Conservation (phyloP, 1,140 invertebrate genomes). For the Orius insidiosus region DNA sequence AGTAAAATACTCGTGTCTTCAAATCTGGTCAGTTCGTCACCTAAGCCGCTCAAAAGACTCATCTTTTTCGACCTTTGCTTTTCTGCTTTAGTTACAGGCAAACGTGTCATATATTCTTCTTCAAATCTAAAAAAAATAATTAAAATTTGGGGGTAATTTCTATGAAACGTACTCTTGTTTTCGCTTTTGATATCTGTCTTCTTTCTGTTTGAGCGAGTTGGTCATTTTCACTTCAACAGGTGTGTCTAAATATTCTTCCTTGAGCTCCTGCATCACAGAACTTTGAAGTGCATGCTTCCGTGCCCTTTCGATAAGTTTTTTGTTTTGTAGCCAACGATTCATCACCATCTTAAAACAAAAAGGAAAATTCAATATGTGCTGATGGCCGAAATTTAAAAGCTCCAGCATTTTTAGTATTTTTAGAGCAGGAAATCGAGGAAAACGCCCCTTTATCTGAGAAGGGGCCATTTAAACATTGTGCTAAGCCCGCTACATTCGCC, state of each 20-base stretch:
- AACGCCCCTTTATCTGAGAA: too few species aligned
- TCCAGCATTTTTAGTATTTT: not conserved
- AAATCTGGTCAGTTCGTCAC: slow-evolving; percentile 60
- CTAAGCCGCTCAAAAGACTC: slow-evolving; percentile 51
- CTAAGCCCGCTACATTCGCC: too few species aligned
- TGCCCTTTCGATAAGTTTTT: slow-evolving; percentile 56
- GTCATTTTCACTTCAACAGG: slow-evolving; percentile 69
- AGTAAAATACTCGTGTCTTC: slow-evolving; percentile 31
- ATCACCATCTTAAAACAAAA: slow-evolving; percentile 39
- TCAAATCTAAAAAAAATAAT: slow-evolving; percentile 43
- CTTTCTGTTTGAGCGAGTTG: slow-evolving; percentile 38
- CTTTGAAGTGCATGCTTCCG: slow-evolving; percentile 65
- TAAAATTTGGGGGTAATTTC: slow-evolving; percentile 6
- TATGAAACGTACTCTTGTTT: slow-evolving; percentile 29
- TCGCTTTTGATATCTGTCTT: slow-evolving; percentile 46
- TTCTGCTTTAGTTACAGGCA: slow-evolving; percentile 76
- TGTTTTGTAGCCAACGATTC: slow-evolving; percentile 50
- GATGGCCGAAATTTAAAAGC: not conserved
- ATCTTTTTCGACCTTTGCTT: slow-evolving; percentile 58
- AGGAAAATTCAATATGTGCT: not conserved
- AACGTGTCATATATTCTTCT: slow-evolving; percentile 77
- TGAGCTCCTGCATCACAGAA: slow-evolving; percentile 73
- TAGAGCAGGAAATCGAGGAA: too few species aligned
- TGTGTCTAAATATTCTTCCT: slow-evolving; percentile 81
- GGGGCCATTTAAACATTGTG: too few species aligned